phyloP scores from a whole-genome alignment of 2,888 invertebrate species.

The Ophion costatus region DNA sequence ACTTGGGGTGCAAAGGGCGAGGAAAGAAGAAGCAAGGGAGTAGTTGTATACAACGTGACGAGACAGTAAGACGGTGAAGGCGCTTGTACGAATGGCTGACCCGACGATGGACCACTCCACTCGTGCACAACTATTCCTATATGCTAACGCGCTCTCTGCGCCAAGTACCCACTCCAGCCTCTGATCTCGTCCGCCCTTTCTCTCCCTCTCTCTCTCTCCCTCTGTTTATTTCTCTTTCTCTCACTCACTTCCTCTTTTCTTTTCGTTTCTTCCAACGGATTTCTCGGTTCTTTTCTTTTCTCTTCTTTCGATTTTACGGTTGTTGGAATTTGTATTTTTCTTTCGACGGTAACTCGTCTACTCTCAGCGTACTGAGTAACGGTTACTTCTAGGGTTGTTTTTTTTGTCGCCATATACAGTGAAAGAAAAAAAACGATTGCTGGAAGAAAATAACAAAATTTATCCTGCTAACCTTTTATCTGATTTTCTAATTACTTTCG shows the following conservation, averaged over 20 bases:
- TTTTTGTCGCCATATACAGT: neutral
- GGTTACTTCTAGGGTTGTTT: constrained; percentile 23
- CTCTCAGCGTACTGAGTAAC: constrained; percentile 2
- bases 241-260: neutral
- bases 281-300: neutral
- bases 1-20: neutral
- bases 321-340: constrained; percentile 29
- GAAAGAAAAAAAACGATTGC: neutral
- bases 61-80: constrained; percentile 44
- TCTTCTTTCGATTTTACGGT: constrained; percentile 12
- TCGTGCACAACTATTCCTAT: constrained; percentile 79
- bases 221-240: constrained; percentile 37
- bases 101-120: constrained; percentile 81
- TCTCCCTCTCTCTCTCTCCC: constrained; percentile 33
- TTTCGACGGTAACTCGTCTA: constrained; percentile 30
- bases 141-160: constrained; percentile 79
- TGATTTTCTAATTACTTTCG: neutral
- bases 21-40: constrained; percentile 1
- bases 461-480: neutral
- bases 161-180: constrained; percentile 75
- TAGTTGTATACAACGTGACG: constrained; percentile 25
- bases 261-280: neutral
- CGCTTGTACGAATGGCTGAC: constrained; percentile 77
- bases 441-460: neutral
- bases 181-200: constrained; percentile 58